Conservation (phyloP, 2,888 invertebrate species). For the Odontocerum albicorne region DNA sequence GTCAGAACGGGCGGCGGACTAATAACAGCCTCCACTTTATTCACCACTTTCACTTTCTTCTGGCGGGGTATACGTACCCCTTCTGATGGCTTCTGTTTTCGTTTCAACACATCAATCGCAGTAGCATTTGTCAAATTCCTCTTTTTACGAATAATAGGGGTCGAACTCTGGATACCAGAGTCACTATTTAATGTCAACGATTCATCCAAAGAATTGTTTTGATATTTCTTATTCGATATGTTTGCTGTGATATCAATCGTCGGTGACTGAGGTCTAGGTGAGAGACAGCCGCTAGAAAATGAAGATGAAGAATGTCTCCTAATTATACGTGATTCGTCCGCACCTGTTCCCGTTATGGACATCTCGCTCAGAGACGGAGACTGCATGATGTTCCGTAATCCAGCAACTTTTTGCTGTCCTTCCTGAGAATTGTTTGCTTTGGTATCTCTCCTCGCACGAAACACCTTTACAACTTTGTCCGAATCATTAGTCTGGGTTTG, state of each 20-base stretch:
- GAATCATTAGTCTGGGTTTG: slow-evolving; percentile 53
- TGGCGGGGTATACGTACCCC: background rate
- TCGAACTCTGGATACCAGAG: slow-evolving; percentile 23
- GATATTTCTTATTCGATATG: background rate
- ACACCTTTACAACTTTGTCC: slow-evolving; percentile 23
- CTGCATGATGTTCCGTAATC: slow-evolving; percentile 40
- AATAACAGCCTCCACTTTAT: background rate
- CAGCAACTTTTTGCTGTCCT: slow-evolving; percentile 40
- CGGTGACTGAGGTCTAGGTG: slow-evolving; percentile 46
- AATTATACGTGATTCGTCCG: slow-evolving; percentile 79
- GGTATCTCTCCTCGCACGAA: slow-evolving; percentile 36
- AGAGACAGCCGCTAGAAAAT: slow-evolving; percentile 71
- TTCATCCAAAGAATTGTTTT: background rate
- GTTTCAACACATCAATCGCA: slow-evolving; percentile 3
- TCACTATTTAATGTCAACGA: slow-evolving; percentile 10
- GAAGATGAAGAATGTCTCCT: slow-evolving; percentile 83
- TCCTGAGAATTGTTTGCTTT: slow-evolving; percentile 42
- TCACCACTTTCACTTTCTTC: slow-evolving; percentile 9
- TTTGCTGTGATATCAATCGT: background rate
- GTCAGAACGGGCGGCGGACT: background rate
- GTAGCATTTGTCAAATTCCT: background rate
- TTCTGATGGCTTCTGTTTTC: background rate
- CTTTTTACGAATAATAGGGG: slow-evolving; percentile 14
- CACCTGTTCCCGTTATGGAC: slow-evolving; percentile 59
- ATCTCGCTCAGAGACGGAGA: slow-evolving; percentile 64